Conservation (phyloP, 2,888 invertebrate genomes). For the Microctonus brassicae region DNA sequence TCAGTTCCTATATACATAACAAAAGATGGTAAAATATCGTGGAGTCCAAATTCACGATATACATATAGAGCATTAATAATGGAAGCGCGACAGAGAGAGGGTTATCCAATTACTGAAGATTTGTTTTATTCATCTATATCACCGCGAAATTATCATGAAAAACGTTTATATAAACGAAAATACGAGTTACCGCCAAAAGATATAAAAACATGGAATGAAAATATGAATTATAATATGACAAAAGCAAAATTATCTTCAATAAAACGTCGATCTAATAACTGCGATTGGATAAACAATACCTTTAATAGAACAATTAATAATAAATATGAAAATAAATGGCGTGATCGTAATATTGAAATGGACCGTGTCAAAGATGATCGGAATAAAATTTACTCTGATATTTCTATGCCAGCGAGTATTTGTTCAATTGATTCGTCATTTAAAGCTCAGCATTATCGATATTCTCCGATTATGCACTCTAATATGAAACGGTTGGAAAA, state of each 20-base stretch:
- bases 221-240: not conserved
- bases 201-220: constrained; percentile 5
- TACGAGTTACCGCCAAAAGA: constrained; percentile 14
- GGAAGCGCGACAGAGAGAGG: constrained; percentile 58
- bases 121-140: constrained; percentile 35
- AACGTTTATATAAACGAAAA: constrained; percentile 1
- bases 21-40: constrained; percentile 67
- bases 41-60: constrained; percentile 65
- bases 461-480: not conserved
- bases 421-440: constrained; percentile 12
- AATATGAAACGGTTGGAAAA: constrained; percentile 2
- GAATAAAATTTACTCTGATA: constrained; percentile 19
- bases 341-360: constrained; percentile 17
- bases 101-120: constrained; percentile 35
- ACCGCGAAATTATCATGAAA: constrained; percentile 11
- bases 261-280: constrained; percentile 6
- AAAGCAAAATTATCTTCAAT: not conserved
- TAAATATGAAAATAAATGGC: constrained; percentile 26
- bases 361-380: constrained; percentile 15
- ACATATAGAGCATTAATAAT: constrained; percentile 60
- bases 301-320: constrained; percentile 7
- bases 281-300: not conserved
- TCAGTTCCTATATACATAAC: constrained; percentile 66
- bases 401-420: constrained; percentile 2
- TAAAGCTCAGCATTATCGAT: constrained; percentile 8